Evolutionary conservation across 2,113 vertebrate species (phyloP), one percentile per base, ranked within the genome.

Genomic region (Hemicordylus capensis): DNA sequence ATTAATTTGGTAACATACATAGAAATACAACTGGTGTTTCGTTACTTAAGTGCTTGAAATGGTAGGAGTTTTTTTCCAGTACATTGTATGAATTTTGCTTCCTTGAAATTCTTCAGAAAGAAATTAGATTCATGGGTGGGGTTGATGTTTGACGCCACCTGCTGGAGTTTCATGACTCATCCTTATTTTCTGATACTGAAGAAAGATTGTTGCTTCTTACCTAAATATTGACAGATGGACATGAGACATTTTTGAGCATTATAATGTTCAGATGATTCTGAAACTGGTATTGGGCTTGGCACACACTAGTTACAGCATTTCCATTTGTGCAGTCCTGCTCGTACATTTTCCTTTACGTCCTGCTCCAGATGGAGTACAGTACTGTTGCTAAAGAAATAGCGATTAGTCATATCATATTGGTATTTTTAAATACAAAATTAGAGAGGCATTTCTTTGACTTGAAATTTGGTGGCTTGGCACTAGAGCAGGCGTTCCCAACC

Each of bases 161-260:
- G 44, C 24, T 79, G 31, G 76, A 90, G 58, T 7, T n/a, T 67
- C 89, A 86, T 80, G 48, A 61, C 20, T 34, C 42, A 69, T 5
- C 70, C 84, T 86, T 92, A 20, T 85, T 89, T 81, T n/a, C n/a
- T 58, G 6, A 51, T 78, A 0, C 48, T 42, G 1, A 77, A 63
- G 85, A 83, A n/a, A 86, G 58, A 87, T 88, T 46, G 76, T 80
- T 15, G 34, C 63, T 85, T 85, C 66, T 61, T 51, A 19, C n/a
- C 61, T 56, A 39, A 44, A 6, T 39, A 20, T 7, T 64, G 26
- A 44, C 19, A n/a, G 10, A 66, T 12, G 31, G 31, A 37, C 26
- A 26, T 46, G 20, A 51, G 0, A 63, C 0, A 15, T 37, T 9
- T 14, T 17, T 87, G 37, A 56, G 26, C 2, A 76, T 17, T 4